Conservation (phyloP, 2,888 invertebrate species). For the Xylocampa areola region DNA sequence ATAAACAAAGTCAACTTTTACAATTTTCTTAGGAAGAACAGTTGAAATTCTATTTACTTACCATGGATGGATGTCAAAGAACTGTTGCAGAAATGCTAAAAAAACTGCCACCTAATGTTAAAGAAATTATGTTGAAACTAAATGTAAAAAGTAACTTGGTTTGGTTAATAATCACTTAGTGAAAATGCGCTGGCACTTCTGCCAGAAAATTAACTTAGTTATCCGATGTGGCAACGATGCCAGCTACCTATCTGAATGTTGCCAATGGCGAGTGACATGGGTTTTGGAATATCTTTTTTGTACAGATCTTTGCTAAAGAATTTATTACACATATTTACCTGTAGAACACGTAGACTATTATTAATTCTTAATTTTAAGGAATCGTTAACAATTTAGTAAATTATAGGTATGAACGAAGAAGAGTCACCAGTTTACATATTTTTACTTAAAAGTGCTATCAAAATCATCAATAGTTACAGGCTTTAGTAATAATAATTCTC, state of each 20-base stretch:
- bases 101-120: no score
- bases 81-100: not conserved
- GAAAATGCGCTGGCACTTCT: conserved; percentile 49
- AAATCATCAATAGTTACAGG: no score
- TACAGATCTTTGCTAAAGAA: conserved; percentile 1
- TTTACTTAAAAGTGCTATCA: no score
- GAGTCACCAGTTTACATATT: no score
- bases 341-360: no score
- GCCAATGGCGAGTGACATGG: conserved; percentile 35
- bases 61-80: conserved; percentile 3
- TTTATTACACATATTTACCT: no score
- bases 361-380: no score
- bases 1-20: conserved; percentile 5
- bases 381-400: no score
- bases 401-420: no score
- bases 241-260: conserved; percentile 38
- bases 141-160: conserved; percentile 14
- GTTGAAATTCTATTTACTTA: conserved; percentile 6
- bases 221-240: conserved; percentile 53
- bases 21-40: conserved; percentile 13
- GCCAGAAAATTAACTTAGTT: conserved; percentile 54
- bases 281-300: conserved; percentile 28
- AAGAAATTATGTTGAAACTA: conserved; percentile 15
- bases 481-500: no score
- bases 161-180: conserved; percentile 51